Evolutionary conservation across 2,888 invertebrate genomes (phyloP).

Genomic region (Oscheius sp.): DNA sequence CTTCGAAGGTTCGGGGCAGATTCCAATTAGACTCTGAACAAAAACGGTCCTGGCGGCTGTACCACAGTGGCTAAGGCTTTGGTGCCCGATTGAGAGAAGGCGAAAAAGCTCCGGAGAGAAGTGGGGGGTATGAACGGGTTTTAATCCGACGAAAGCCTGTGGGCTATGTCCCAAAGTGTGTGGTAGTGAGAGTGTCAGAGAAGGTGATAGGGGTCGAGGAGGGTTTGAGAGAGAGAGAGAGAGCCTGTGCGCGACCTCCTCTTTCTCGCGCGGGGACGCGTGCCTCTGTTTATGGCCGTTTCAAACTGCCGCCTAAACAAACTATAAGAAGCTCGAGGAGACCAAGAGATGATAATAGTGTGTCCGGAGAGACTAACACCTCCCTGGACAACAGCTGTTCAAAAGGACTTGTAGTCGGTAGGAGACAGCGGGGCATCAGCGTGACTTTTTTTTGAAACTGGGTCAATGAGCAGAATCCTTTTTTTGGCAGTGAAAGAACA

Average conservation of each 20-base stretch:
- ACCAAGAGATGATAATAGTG: neutral
- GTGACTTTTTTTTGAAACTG: neutral
- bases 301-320: constrained; percentile 27
- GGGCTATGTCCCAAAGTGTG: neutral
- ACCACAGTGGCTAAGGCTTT: neutral
- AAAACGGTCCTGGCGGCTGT: neutral
- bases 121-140: neutral
- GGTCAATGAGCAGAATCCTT: neutral
- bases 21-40: constrained; percentile 26
- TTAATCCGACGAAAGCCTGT: neutral
- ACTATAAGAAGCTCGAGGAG: neutral
- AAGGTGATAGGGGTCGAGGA: neutral
- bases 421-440: too few species aligned
- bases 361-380: neutral
- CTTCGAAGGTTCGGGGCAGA: constrained; percentile 18
- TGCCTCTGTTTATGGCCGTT: constrained; percentile 18
- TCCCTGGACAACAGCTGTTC: too few species aligned
- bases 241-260: constrained; percentile 7
- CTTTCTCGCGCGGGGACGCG: neutral
- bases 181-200: neutral
- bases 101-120: constrained; percentile 3
- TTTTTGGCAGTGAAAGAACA: neutral
- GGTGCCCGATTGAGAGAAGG: neutral
- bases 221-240: neutral
- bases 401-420: too few species aligned